phyloP scores from a whole-genome alignment of 2,888 invertebrate genomes.

The Tetramorium bicarinatum region DNA sequence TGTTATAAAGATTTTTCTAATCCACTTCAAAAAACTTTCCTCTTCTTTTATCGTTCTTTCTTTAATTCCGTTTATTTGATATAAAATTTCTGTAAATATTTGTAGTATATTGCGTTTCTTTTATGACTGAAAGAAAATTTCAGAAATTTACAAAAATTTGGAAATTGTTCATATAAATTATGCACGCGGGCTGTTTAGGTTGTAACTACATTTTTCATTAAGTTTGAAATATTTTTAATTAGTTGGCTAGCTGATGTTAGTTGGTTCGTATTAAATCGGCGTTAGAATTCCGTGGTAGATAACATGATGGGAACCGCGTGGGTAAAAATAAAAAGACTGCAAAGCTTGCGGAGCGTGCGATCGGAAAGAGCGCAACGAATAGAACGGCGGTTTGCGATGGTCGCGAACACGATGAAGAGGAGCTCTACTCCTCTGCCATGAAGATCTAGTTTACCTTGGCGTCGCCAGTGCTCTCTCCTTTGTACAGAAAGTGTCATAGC shows the following conservation, averaged over 20 bases:
- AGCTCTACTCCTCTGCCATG: conserved; percentile 60
- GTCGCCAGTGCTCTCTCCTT: conserved; percentile 45
- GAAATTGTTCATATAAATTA: conserved; percentile 11
- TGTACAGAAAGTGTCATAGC: conserved; percentile 63
- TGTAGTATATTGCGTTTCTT: neutral
- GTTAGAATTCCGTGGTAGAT: conserved; percentile 18
- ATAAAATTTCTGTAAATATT: neutral
- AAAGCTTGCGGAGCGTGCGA: conserved; percentile 37
- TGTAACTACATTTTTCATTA: neutral
- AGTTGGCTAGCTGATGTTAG: neutral
- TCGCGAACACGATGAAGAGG: conserved; percentile 70
- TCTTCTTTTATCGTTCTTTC: conserved; percentile 19
- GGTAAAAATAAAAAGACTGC: conserved; percentile 57
- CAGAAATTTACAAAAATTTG: neutral
- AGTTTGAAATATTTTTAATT: conserved; percentile 16
- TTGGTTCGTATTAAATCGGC: conserved; percentile 29
- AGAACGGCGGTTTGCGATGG: conserved; percentile 63
- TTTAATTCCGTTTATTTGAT: conserved; percentile 11
- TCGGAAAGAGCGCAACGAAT: conserved; percentile 26
- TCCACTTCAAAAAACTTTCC: conserved; percentile 38
- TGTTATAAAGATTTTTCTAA: conserved; percentile 53
- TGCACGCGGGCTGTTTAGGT: too few species aligned
- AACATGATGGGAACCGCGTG: conserved; percentile 32
- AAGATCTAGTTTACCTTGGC: conserved; percentile 67
- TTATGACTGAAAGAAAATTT: neutral